Evolutionary conservation across 2,797 vertebrate species (phyloP), one percentile per base, ranked within the genome.

Genomic region (Mionectes olivaceus): DNA sequence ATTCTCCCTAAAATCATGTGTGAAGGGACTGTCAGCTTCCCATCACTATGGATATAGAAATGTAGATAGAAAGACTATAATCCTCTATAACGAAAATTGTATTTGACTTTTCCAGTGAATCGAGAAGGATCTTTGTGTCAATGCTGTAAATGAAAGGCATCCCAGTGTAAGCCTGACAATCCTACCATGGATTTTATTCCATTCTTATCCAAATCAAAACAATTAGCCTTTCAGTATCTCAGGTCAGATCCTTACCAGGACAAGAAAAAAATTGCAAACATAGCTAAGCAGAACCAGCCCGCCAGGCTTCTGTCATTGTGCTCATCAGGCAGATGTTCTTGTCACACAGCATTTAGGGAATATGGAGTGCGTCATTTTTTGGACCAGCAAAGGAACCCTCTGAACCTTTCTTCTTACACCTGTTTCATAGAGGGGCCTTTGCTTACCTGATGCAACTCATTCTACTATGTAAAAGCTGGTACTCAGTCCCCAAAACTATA

Each of bases 381-480:
- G n/a, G 39, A 25, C 22, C 30, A 65, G 37, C 19, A 61, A 81
- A 68, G 33, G 32, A 73, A 25, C 13, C 3, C 25, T 32, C 55
- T 52, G 55, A 76, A 64, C 14, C 7, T 61, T 73, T 63, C 24
- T 59, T 55, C 59, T 74, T 41, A 32, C 7, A 37, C 5, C 11
- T 53, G 7, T 13, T 33, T 22, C 25, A 50, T 17, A 69, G 5
- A 50, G 11, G 17, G 19, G 11, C 19, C 37, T 84, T 63, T 57
- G 7, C 13, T 87, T 16, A 73, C 25, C 50, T 71, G 39, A 59
- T 89, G 52, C 63, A 55, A 19, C n/a, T 69, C n/a, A 4, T 73
- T 94, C 14, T 69, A 10, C 19, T 11, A 5, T 0, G 0, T 13
- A 10, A 2, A 50, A 79, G n/a, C 18, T 32, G n/a, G 41, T 27